Conservation (phyloP, 2,797 vertebrate species). For the Pachyuromys duprasi region DNA sequence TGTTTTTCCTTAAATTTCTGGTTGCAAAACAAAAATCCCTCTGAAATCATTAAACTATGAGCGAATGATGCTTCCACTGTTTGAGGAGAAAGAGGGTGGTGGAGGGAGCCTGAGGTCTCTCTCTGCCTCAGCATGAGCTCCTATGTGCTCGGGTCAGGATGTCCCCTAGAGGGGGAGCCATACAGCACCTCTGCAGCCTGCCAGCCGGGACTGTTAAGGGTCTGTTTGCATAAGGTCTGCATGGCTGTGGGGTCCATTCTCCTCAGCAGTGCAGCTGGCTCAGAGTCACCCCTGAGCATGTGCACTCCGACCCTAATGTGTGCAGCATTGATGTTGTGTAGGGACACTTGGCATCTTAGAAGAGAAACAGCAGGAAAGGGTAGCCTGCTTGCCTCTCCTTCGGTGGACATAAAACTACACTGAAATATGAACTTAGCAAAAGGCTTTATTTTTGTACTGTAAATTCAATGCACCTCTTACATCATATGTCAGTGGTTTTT, state of each 20-base stretch:
- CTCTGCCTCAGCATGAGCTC: not conserved
- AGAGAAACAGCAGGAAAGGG: not conserved
- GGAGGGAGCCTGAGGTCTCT: not conserved
- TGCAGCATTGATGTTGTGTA: not conserved
- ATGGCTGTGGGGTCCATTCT: constrained; percentile 36
- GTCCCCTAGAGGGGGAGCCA: not conserved
- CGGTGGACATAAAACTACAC: constrained; percentile 21
- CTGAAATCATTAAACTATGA: constrained; percentile 42
- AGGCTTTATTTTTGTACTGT: constrained; percentile 77
- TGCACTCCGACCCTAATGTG: not conserved
- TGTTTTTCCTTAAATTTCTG: constrained; percentile 22
- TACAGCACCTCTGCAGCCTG: not conserved
- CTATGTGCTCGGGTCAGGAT: constrained; percentile 26
- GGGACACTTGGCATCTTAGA: not conserved
- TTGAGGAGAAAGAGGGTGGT: constrained; percentile 66
- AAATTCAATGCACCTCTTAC: constrained; percentile 82
- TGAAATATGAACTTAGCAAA: constrained; percentile 36
- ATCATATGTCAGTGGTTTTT: constrained; percentile 81
- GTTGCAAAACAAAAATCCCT: constrained; percentile 48
- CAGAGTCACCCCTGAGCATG: not conserved
- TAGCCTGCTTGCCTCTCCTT: not conserved
- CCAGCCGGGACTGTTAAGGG: not conserved
- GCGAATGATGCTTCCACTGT: constrained; percentile 17
- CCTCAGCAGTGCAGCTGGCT: not conserved
- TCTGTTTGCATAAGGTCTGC: not conserved